phyloP scores from a whole-genome alignment of 2,797 vertebrate genomes.

The Myotis vivesi region DNA sequence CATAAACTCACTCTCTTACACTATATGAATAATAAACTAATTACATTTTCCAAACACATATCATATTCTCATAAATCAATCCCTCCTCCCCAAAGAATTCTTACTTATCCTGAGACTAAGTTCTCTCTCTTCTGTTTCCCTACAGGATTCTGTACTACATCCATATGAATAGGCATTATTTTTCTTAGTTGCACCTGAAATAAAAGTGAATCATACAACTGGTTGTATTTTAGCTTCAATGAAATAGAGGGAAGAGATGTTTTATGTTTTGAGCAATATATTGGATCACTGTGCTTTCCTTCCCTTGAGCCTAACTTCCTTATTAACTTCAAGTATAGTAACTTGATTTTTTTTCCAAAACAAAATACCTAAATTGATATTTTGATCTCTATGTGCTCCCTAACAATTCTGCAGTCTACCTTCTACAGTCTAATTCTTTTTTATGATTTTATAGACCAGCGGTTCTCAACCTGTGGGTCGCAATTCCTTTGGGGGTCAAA shows the following conservation, averaged over 20 bases:
- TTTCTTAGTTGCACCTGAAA: background rate
- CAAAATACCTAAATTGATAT: background rate
- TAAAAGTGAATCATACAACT: background rate
- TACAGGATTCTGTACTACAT: background rate
- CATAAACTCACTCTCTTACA: background rate
- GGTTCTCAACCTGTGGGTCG: too few relatives aligned
- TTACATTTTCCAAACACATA: background rate
- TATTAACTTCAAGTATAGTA: background rate
- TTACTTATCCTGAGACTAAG: background rate
- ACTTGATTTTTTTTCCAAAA: background rate
- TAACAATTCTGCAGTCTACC: background rate
- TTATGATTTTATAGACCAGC: background rate
- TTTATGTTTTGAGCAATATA: background rate
- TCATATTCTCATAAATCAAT: background rate
- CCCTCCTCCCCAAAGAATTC: background rate
- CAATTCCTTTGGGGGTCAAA: too few relatives aligned
- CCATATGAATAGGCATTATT: background rate
- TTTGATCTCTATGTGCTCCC: background rate
- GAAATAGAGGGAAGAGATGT: background rate
- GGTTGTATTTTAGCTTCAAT: background rate
- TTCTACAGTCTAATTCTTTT: background rate
- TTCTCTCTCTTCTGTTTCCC: background rate
- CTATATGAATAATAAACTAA: background rate
- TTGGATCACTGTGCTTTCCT: background rate
- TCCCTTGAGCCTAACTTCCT: background rate